A percentile compares a stretch with the other conserved stretches of the same genome.
Evolutionary conservation across 2,888 invertebrate genomes (phyloP).

Genomic region (Rhingia campestris): DNA sequence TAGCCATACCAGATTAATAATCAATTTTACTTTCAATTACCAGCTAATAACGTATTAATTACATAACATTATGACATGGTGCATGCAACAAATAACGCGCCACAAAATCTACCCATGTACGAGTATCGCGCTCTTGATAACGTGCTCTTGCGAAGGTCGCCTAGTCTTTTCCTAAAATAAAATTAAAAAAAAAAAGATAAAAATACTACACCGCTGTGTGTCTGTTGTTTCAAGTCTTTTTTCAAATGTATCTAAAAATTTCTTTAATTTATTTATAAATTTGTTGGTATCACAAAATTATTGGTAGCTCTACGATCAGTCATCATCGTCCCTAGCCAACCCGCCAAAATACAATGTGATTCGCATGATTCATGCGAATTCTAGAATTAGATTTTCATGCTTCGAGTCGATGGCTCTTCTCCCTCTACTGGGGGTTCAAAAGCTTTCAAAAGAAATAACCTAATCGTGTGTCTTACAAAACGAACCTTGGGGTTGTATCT

Average conservation of each 20-base stretch:
- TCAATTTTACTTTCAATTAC: conserved; percentile 35
- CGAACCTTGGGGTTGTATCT: conserved; percentile 59
- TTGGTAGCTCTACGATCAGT: conserved; percentile 60
- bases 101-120: conserved; percentile 11
- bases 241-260: conserved; percentile 24
- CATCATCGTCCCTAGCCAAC: conserved; percentile 63
- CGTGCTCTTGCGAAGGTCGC: conserved; percentile 63
- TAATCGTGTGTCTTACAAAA: conserved; percentile 59
- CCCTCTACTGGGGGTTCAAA: conserved; percentile 51
- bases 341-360: conserved; percentile 65
- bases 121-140: conserved; percentile 37
- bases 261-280: conserved; percentile 58
- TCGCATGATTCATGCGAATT: conserved; percentile 67
- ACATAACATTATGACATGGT: conserved; percentile 24
- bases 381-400: conserved; percentile 61
- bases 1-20: conserved; percentile 10
- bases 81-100: conserved; percentile 6
- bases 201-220: conserved; percentile 53
- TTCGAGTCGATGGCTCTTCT: background rate
- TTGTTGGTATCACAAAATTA: conserved; percentile 43
- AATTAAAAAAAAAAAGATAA: conserved; percentile 55
- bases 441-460: conserved; percentile 40
- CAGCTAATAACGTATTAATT: conserved; percentile 12
- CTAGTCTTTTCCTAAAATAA: conserved; percentile 23
- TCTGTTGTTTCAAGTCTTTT: conserved; percentile 30